Percentiles rank a stretch among this genome's conserved stretches.
Evolutionary conservation across 2,888 invertebrate genomes (phyloP).

Genomic region (Lottia gigantea): DNA sequence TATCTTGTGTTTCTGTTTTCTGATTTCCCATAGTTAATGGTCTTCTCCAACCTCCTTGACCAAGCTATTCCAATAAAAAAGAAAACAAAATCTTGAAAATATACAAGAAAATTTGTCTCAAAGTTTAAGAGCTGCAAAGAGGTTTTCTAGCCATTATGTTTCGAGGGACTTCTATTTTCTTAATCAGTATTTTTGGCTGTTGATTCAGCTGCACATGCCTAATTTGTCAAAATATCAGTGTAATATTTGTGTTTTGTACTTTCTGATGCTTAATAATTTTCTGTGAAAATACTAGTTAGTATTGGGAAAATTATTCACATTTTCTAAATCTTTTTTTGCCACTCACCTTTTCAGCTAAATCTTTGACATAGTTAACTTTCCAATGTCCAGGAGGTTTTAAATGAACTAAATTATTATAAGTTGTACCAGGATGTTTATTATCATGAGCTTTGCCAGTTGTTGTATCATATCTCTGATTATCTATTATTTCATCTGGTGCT

Average conservation of each 20-base stretch:
- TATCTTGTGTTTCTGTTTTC: constrained; percentile 63
- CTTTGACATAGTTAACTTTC: constrained; percentile 66
- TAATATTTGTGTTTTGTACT: no score
- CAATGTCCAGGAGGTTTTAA: constrained; percentile 66
- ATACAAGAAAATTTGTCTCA: no score
- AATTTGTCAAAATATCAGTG: no score
- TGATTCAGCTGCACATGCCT: no score
- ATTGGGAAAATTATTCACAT: no score
- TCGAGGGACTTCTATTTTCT: no score
- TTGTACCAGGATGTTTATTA: constrained; percentile 57
- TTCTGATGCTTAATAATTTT: not conserved
- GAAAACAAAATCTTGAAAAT: no score
- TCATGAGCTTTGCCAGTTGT: constrained; percentile 65
- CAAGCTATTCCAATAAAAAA: constrained; percentile 51
- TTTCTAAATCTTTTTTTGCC: no score
- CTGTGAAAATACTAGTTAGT: no score
- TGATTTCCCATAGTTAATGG: constrained; percentile 68
- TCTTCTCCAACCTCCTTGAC: constrained; percentile 64
- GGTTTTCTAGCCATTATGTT: not conserved
- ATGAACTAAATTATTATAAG: constrained; percentile 60
- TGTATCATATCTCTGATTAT: constrained; percentile 61
- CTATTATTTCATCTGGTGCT: constrained; percentile 59
- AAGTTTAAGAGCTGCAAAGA: not conserved
- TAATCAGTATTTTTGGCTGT: no score
- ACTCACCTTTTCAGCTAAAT: constrained; percentile 66